Percentiles rank a stretch among this genome's conserved stretches.
Conservation (phyloP, 2,888 invertebrate species). For the Tiliacea aurago region DNA sequence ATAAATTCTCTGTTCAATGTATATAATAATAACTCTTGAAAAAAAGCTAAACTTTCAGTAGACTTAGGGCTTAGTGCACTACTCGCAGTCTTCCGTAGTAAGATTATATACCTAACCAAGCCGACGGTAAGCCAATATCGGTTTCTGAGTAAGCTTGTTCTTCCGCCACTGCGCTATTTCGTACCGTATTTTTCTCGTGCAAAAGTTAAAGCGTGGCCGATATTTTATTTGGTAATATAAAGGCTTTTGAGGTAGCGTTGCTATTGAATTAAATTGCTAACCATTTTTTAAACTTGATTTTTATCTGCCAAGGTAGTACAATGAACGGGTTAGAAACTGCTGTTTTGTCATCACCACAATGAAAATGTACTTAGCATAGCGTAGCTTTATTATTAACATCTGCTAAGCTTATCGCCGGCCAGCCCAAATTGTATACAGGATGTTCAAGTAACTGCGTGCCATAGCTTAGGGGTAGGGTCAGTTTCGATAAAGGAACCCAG, state of each 20-base stretch:
- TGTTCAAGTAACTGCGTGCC: too few species aligned
- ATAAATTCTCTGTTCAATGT: background rate
- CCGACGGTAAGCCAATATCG: constrained; percentile 60
- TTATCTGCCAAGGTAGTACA: background rate
- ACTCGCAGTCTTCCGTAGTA: constrained; percentile 47
- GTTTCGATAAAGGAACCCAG: too few species aligned
- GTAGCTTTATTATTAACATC: too few species aligned
- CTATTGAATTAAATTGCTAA: background rate
- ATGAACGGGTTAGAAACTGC: background rate
- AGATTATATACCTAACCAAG: constrained; percentile 51
- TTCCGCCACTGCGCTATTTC: constrained; percentile 31
- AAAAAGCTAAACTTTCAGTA: constrained; percentile 33
- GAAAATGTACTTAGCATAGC: background rate
- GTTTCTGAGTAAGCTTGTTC: constrained; percentile 56
- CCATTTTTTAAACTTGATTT: background rate
- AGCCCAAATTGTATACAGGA: too few species aligned
- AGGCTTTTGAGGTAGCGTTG: background rate
- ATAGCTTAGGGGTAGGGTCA: too few species aligned
- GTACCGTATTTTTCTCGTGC: constrained; percentile 37
- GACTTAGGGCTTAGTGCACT: constrained; percentile 39
- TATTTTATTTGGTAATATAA: constrained; percentile 37
- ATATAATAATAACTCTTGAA: background rate
- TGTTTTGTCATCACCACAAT: background rate
- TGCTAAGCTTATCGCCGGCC: too few species aligned
- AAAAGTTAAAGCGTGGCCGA: constrained; percentile 34